Base-by-base conservation (phyloP, 2,113 vertebrate species). In the Pelobates fuscus region DNA sequence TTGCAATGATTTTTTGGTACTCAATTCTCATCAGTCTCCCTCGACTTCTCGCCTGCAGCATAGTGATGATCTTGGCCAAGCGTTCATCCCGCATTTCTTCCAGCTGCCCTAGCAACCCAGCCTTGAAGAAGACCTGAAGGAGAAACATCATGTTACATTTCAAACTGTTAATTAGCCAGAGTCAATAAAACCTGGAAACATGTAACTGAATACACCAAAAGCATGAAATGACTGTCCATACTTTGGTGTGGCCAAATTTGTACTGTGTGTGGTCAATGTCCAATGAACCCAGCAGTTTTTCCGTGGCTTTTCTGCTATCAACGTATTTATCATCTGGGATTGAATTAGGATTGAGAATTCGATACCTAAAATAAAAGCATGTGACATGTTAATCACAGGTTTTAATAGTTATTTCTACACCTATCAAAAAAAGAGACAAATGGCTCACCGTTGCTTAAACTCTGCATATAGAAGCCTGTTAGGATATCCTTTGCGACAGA, bases 321-420 rank as follows among this genome's bases (percentile, higher is more conserved):
- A 98, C 82, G 80, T 97, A 98, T 80, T 88, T 95, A 78, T 96
- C 95, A 0, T 98, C 95, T 0, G 96, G 96, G 82, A 98, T 94
- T 69, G 94, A 92, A 2, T 92, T 86, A 49, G 95, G 96, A 67
- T 97, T 96, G 82, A 98, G 88, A 82, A 97, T 96, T 54, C 94
- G 95, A 81, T 98, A 98, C 68, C 95, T 98, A 80, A 54, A 21
- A 64, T 3, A 85, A 2, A 76, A 29, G 17, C 14, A 41, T 6
- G 6, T 15, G 21, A 43, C 24, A 24, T 10, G 14, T 6, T 25
- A 6, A 65, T 14, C 6, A 37, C 63, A 18, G 5, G 14, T 5
- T 17, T 18, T 52, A 52, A 52, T n/a, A n/a, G n/a, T n/a, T n/a
- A 52, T 17, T 41, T 41, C 37, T 41, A 12, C 14, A 12, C 7